Evolutionary conservation across 2,113 vertebrate species (phyloP), one percentile per base, ranked within the genome.

Genomic region (Columbina picui): DNA sequence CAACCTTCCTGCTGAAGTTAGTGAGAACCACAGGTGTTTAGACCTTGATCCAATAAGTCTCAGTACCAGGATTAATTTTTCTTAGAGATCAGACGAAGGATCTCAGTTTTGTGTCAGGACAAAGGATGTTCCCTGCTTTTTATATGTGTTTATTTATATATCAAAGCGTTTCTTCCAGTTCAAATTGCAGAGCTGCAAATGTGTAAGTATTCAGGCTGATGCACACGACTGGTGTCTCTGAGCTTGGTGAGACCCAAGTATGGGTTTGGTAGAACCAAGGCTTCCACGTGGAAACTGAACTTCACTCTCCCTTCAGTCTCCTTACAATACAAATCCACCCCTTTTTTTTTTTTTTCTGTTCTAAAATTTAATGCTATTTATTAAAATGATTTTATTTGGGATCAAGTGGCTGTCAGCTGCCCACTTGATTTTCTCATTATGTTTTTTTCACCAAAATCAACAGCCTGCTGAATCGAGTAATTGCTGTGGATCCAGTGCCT

Each of bases 201-300:
- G 9, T 5, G 0, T 29, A 45, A 52, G 38, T 30, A 9, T 19
- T 5, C 6, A 5, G 64, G 63, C 60, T 57, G 71, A 22, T 16
- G 14, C 11, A 21, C 36, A 2, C 8, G 12, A 18, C 15, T 20
- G 1, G 14, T 12, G 49, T 12, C 38, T 47, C 21, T 12, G 36
- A 7, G 30, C 56, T 56, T 68, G 75, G 9, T 47, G 67, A 63
- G 73, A 29, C 50, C 8, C 0, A 0, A 8, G 47, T 22, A 5
- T 32, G 52, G 19, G 7, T 82, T 75, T 67, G 61, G 47, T 50
- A 71, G 34, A 61, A 41, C 56, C 3, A 6, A 32, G 56, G 25
- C n/a, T 91, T 89, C 38, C 50, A 29, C 7, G 0, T 39, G 7
- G 38, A 26, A 25, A 3, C 55, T 57, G 64, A 55, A 13, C 29